A percentile compares a stretch with the other conserved stretches of the same genome.
Conservation (phyloP, 2,888 invertebrate species). For the Leucophenga montana region DNA sequence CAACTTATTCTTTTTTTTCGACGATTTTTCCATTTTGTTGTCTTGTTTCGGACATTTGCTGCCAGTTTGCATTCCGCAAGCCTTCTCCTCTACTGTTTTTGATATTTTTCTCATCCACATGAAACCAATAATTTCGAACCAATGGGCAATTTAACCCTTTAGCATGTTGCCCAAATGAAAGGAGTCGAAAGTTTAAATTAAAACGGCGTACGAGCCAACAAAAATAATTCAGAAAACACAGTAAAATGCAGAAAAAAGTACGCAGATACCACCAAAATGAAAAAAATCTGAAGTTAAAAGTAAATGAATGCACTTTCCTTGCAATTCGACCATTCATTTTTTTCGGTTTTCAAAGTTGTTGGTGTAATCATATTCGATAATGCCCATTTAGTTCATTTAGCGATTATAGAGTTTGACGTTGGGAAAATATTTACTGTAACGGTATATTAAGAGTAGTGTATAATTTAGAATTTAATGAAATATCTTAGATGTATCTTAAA, state of each 20-base stretch:
- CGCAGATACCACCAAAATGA: background rate
- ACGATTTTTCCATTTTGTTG: slow-evolving; percentile 34
- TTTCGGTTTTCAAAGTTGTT: background rate
- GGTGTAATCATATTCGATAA: background rate
- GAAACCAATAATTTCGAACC: slow-evolving; percentile 73
- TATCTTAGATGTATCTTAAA: background rate
- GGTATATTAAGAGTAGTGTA: background rate
- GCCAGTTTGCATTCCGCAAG: slow-evolving; percentile 3
- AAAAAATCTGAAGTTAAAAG: background rate
- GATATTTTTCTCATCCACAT: slow-evolving; percentile 33
- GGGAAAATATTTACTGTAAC: background rate
- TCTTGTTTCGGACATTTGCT: slow-evolving; percentile 21
- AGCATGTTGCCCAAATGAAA: slow-evolving; percentile 69
- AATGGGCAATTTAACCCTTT: slow-evolving; percentile 73
- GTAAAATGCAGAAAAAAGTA: background rate
- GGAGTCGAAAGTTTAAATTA: slow-evolving; percentile 66
- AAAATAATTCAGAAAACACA: background rate
- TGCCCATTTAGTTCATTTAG: slow-evolving; percentile 14
- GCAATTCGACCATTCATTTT: background rate
- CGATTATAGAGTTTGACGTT: slow-evolving; percentile 8
- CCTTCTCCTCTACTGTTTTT: slow-evolving; percentile 11
- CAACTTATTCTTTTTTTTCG: slow-evolving; percentile 49
- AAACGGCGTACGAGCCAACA: slow-evolving; percentile 55
- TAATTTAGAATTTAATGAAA: background rate
- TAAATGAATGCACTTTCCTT: background rate